Conservation (phyloP, 2,888 invertebrate genomes). For the Eupithecia abbreviata region DNA sequence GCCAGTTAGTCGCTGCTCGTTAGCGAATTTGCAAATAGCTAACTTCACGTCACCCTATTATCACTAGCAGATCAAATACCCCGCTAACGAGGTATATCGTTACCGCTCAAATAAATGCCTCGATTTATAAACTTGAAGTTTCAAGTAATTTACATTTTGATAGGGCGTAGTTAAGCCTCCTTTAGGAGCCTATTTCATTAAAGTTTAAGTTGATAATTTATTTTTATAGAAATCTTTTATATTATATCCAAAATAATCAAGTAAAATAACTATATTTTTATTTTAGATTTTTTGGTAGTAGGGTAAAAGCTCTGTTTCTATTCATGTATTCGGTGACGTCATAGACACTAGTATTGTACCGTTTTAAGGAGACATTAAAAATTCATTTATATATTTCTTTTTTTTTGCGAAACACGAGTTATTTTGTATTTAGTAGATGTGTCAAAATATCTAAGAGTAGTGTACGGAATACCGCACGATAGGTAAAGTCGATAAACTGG, state of each 20-base stretch:
- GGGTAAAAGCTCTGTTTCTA: too few relatives aligned
- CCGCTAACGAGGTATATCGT: conserved; percentile 30
- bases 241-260: neutral
- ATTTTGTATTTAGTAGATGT: too few relatives aligned
- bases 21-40: conserved; percentile 7
- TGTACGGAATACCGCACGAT: too few relatives aligned
- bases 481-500: too few relatives aligned
- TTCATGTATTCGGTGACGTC: too few relatives aligned
- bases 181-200: conserved; percentile 19
- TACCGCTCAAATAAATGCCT: conserved; percentile 25
- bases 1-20: neutral
- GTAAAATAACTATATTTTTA: too few relatives aligned
- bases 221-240: conserved; percentile 15
- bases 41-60: conserved; percentile 1
- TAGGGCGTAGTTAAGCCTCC: conserved; percentile 27
- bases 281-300: too few relatives aligned
- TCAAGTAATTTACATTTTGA: conserved; percentile 36
- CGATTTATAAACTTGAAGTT: conserved; percentile 34
- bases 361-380: too few relatives aligned
- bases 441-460: too few relatives aligned
- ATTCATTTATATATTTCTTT: too few relatives aligned
- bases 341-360: too few relatives aligned
- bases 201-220: conserved; percentile 21
- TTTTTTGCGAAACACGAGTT: too few relatives aligned
- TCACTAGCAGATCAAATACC: conserved; percentile 3